These are phyloP conservation scores for Subacronicta megacephala DNA, from an alignment of 2,888 invertebrate genomes.

Conservation along the genomic window DNA sequence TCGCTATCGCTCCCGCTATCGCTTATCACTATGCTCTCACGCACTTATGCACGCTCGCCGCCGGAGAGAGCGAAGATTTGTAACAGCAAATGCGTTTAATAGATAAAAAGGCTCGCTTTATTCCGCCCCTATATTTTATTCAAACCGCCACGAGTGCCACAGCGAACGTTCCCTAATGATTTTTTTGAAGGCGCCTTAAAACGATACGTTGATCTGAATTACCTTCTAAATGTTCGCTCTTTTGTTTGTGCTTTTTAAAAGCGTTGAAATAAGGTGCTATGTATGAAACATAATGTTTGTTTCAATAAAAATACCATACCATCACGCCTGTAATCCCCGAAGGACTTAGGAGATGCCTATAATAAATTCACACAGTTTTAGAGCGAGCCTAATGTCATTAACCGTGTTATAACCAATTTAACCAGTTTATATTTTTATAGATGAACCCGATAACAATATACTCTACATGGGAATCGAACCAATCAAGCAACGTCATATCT, in stretches of 20 bases:
- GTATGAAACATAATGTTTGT: not conserved
- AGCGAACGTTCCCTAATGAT: conserved; percentile 77
- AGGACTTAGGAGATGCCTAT: too few species aligned
- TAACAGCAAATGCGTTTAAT: conserved; percentile 85
- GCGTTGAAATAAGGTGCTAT: conserved; percentile 11
- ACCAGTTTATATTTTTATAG: too few species aligned
- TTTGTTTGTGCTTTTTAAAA: conserved; percentile 37
- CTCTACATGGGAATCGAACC: too few species aligned
- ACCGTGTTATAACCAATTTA: too few species aligned
- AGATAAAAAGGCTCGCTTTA: conserved; percentile 84
- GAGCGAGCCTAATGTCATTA: too few species aligned
- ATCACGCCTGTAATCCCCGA: too few species aligned
- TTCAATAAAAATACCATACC: too few species aligned
- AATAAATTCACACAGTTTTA: too few species aligned
- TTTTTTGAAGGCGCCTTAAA: conserved; percentile 70
- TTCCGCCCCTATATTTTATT: conserved; percentile 83
- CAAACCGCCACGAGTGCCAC: conserved; percentile 75
- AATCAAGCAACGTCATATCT: too few species aligned
- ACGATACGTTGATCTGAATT: conserved; percentile 56
- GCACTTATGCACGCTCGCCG: conserved; percentile 62
- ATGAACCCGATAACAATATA: too few species aligned
- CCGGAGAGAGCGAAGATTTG: conserved; percentile 74
- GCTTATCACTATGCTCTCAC: conserved; percentile 36
- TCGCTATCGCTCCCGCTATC: conserved; percentile 24
- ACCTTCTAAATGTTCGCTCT: conserved; percentile 40